Evolutionary conservation across 2,113 vertebrate species (phyloP).

Genomic region (Drymodes brunneopygia): DNA sequence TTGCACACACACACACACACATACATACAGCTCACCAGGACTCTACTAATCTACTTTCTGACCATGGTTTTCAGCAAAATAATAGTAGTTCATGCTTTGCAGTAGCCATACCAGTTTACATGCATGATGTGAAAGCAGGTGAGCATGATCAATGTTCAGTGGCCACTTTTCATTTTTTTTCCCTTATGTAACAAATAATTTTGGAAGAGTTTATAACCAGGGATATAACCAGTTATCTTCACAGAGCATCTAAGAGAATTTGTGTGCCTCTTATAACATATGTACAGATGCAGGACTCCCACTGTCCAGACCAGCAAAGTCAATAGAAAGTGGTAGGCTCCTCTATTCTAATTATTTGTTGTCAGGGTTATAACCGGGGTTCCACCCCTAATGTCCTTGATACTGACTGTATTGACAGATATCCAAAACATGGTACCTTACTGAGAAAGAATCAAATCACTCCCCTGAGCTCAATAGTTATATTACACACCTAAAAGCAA

Average conservation of each 20-base stretch:
- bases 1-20: neutral
- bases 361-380: neutral
- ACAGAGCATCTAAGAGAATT: neutral
- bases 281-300: neutral
- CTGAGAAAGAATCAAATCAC: neutral
- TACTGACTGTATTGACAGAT: neutral
- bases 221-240: neutral
- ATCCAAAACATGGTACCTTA: neutral
- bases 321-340: neutral
- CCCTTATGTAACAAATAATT: neutral
- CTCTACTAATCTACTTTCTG: neutral
- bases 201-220: neutral
- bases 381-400: neutral
- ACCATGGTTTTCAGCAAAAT: neutral
- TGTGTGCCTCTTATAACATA: neutral
- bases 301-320: neutral
- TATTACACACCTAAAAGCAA: neutral
- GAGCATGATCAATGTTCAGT: fast-evolving
- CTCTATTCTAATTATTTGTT: neutral
- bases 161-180: neutral
- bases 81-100: neutral
- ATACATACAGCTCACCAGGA: neutral
- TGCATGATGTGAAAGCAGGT: neutral
- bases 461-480: neutral
- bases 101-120: neutral